A percentile compares a stretch with the other conserved stretches of the same genome.
These are phyloP conservation scores for Ariopsis seemanni DNA, from an alignment of 2,113 vertebrate genomes.

Conservation along the genomic window DNA sequence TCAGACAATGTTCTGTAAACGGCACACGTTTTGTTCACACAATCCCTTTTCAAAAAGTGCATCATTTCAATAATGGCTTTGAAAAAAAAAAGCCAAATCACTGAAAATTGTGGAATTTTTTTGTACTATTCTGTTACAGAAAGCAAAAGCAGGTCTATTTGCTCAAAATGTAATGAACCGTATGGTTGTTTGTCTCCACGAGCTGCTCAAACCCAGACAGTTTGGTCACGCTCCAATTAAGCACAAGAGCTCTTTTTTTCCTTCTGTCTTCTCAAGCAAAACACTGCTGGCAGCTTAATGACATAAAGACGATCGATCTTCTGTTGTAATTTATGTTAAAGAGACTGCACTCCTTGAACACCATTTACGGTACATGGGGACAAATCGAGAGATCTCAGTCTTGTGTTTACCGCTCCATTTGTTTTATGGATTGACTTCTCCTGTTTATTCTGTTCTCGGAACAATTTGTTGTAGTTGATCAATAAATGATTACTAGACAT, in stretches of 20 bases:
- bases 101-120: neutral
- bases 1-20: neutral
- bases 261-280: conserved; percentile 11
- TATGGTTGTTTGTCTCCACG: conserved; percentile 26
- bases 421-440: conserved; percentile 11
- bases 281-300: conserved; percentile 13
- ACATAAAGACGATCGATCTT: conserved; percentile 37
- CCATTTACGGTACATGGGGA: conserved; percentile 10
- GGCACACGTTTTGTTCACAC: neutral
- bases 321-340: conserved; percentile 41
- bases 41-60: neutral
- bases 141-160: conserved; percentile 9
- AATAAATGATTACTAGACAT: conserved; percentile 37
- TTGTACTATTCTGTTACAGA: neutral
- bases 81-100: neutral
- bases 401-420: neutral
- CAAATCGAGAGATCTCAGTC: conserved; percentile 16
- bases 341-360: conserved; percentile 14
- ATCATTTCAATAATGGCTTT: neutral
- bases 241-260: conserved; percentile 19
- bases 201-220: neutral
- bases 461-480: conserved; percentile 33
- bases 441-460: conserved; percentile 19
- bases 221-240: conserved; percentile 19
- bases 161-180: conserved; percentile 25